phyloP scores from a whole-genome alignment of 2,888 invertebrate genomes.

The Dicranocentrus wangi region DNA sequence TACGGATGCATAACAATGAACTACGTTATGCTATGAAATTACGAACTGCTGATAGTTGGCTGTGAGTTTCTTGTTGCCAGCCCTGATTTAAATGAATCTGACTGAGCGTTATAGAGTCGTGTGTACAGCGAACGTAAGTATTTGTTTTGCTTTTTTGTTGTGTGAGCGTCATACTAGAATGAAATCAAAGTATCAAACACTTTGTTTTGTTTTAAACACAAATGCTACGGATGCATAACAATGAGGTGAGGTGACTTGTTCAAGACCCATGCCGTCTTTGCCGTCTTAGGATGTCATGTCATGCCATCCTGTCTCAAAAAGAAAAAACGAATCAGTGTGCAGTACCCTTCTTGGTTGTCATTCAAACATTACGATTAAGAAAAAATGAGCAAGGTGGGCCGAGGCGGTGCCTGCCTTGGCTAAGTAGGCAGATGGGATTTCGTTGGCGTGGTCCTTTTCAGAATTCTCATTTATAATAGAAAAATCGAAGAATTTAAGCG shows the following conservation, averaged over 20 bases:
- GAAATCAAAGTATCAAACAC: no score
- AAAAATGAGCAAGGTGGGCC: conserved; percentile 25
- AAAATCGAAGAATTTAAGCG: conserved; percentile 31
- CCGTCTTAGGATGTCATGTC: conserved; percentile 40
- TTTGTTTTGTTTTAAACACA: no score
- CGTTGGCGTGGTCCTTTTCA: conserved; percentile 43
- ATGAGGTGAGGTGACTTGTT: conserved; percentile 39
- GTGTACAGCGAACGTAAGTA: no score
- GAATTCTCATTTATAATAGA: not conserved
- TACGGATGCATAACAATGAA: no score
- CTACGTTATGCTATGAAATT: no score
- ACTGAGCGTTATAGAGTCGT: no score
- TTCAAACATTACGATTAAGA: conserved; percentile 18
- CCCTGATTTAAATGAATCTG: no score
- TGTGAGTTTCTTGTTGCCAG: no score
- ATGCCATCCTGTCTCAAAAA: conserved; percentile 33
- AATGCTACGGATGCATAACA: no score
- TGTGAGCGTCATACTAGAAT: no score
- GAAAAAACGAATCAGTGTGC: not conserved
- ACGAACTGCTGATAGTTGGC: no score
- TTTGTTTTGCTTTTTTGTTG: no score
- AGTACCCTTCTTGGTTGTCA: conserved; percentile 6
- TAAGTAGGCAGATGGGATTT: conserved; percentile 52
- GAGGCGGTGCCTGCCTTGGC: conserved; percentile 39
- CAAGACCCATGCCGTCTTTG: not conserved